Conservation (phyloP, 2,888 invertebrate genomes). For the Thelaira solivaga region DNA sequence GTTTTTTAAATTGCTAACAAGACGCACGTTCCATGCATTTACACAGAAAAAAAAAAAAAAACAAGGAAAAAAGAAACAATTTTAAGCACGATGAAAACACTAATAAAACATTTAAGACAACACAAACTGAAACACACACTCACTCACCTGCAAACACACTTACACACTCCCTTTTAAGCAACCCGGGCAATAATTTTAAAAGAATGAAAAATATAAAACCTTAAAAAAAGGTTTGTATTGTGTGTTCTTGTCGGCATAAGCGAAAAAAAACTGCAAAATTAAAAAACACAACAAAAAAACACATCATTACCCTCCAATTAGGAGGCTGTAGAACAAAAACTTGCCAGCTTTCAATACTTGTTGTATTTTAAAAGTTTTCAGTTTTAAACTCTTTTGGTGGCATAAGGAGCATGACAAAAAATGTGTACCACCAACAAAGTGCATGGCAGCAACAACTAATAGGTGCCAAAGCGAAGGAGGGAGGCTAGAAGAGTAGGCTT, state of each 20-base stretch:
- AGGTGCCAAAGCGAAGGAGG: conserved; percentile 16
- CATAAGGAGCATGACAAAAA: conserved; percentile 61
- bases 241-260: conserved; percentile 28
- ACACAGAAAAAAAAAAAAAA: neutral
- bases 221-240: neutral
- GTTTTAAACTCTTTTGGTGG: conserved; percentile 65
- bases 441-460: too few species aligned
- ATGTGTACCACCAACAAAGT: conserved; percentile 60
- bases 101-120: conserved; percentile 64
- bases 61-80: conserved; percentile 9
- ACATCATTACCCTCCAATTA: conserved; percentile 67
- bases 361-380: conserved; percentile 34
- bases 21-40: conserved; percentile 65
- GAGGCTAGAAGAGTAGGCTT: neutral
- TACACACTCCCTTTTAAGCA: conserved; percentile 27
- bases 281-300: conserved; percentile 54
- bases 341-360: conserved; percentile 49
- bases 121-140: conserved; percentile 28
- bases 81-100: conserved; percentile 59
- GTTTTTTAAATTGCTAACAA: conserved; percentile 62
- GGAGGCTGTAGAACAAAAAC: conserved; percentile 58
- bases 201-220: neutral
- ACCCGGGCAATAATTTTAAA: conserved; percentile 2
- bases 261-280: too few species aligned
- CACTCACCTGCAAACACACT: conserved; percentile 1